These are phyloP conservation scores for Idaea straminata DNA, from an alignment of 2,888 invertebrate species.

Conservation along the genomic window DNA sequence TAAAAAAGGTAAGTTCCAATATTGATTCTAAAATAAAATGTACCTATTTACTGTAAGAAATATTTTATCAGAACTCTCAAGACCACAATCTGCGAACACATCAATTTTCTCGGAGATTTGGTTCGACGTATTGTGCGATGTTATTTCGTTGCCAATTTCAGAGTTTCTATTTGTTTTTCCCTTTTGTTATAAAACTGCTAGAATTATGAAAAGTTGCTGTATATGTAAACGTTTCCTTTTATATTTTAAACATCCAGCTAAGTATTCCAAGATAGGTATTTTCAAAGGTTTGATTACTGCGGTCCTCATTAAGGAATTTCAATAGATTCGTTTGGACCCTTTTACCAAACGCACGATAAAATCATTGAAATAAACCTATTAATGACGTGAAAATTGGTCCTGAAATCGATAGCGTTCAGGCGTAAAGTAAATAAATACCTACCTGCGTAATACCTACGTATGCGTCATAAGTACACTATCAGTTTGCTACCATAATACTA, in stretches of 20 bases:
- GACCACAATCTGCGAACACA: not conserved
- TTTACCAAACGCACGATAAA: not conserved
- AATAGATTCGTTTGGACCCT: conserved; percentile 1
- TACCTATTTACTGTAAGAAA: not conserved
- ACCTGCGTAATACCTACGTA: not conserved
- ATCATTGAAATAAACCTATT: not conserved
- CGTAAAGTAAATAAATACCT: not conserved
- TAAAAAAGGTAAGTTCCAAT: not conserved
- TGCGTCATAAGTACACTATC: too few species aligned
- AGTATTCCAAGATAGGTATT: not conserved
- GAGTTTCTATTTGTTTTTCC: not conserved
- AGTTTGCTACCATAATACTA: too few species aligned
- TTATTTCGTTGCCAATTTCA: not conserved
- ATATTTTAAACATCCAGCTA: not conserved
- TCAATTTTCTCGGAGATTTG: not conserved
- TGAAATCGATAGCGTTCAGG: not conserved
- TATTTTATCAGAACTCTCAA: not conserved
- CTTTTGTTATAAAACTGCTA: not conserved
- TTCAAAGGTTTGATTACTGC: not conserved
- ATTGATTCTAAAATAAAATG: not conserved
- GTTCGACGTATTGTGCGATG: not conserved
- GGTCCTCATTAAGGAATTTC: not conserved
- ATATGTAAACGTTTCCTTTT: not conserved
- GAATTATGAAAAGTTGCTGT: not conserved
- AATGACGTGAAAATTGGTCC: not conserved